Conservation (phyloP, 1,140 invertebrate genomes). For the Catajapyx aquilonaris region DNA sequence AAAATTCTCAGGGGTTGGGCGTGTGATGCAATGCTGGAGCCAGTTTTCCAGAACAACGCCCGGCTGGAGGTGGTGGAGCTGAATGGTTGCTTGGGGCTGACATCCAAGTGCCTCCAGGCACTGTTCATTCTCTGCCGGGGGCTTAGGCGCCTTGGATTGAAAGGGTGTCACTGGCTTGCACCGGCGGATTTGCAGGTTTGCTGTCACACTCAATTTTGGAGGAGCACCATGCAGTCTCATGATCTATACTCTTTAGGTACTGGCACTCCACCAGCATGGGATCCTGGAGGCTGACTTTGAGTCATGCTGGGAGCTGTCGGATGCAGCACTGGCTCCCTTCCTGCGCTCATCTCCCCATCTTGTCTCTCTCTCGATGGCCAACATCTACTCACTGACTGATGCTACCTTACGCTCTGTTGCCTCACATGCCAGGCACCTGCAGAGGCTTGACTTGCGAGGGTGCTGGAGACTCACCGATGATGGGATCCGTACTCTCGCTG, state of each 20-base stretch:
- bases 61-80: constrained; percentile 26
- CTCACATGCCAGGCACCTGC: constrained; percentile 25
- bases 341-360: constrained; percentile 6
- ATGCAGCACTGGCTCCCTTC: constrained; percentile 21
- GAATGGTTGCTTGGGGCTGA: constrained; percentile 28
- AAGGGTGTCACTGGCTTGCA: constrained; percentile 29
- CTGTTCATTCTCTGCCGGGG: constrained; percentile 29
- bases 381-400: constrained; percentile 29
- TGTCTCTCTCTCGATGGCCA: constrained; percentile 23
- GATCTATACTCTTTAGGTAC: constrained; percentile 28
- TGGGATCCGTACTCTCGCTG: constrained; percentile 28
- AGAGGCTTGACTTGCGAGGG: constrained; percentile 28
- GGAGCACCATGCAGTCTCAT: no score
- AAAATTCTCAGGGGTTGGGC: no score
- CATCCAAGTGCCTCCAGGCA: constrained; percentile 29
- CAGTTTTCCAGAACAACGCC: constrained; percentile 24
- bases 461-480: constrained; percentile 29
- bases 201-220: no score
- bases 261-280: constrained; percentile 27
- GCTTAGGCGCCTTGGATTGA: constrained; percentile 25
- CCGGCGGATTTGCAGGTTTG: no score
- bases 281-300: constrained; percentile 29
- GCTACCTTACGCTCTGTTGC: constrained; percentile 27
- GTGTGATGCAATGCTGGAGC: constrained; percentile 25
- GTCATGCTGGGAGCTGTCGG: constrained; percentile 6